A percentile compares a stretch with the other conserved stretches of the same genome.
phyloP scores from a whole-genome alignment of 2,888 invertebrate genomes.

The Chymomyza amoena region DNA sequence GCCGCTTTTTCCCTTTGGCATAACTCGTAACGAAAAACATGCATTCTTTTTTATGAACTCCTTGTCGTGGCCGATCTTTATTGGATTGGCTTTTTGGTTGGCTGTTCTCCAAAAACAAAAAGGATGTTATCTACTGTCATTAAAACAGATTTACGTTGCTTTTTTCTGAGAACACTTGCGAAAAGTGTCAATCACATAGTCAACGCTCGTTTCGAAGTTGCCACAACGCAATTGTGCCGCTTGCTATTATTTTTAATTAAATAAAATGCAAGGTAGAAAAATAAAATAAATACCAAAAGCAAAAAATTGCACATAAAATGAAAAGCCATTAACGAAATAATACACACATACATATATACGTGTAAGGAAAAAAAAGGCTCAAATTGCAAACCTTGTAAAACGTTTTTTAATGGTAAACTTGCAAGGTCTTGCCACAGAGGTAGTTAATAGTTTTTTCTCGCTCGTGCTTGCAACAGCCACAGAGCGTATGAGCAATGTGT shows the following conservation, averaged over 20 bases:
- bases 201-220: not conserved
- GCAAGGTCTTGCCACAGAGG: not conserved
- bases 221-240: no score
- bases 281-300: not conserved
- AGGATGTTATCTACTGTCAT: no score
- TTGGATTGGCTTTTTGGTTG: no score
- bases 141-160: no score
- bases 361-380: slow-evolving; percentile 2
- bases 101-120: no score
- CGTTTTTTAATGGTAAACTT: slow-evolving; percentile 42
- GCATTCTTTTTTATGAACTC: no score
- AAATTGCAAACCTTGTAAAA: slow-evolving; percentile 43
- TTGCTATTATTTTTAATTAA: slow-evolving; percentile 20
- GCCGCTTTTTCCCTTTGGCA: no score
- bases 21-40: no score
- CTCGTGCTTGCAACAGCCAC: not conserved
- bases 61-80: no score
- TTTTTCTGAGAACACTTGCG: not conserved
- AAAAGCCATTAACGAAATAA: slow-evolving; percentile 49
- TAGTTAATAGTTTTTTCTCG: not conserved
- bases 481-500: not conserved
- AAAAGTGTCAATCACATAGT: not conserved
- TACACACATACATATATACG: not conserved
- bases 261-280: slow-evolving; percentile 25
- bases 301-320: slow-evolving; percentile 17